Conservation (phyloP, 2,113 vertebrate species). For the Rhynchomys soricoides region DNA sequence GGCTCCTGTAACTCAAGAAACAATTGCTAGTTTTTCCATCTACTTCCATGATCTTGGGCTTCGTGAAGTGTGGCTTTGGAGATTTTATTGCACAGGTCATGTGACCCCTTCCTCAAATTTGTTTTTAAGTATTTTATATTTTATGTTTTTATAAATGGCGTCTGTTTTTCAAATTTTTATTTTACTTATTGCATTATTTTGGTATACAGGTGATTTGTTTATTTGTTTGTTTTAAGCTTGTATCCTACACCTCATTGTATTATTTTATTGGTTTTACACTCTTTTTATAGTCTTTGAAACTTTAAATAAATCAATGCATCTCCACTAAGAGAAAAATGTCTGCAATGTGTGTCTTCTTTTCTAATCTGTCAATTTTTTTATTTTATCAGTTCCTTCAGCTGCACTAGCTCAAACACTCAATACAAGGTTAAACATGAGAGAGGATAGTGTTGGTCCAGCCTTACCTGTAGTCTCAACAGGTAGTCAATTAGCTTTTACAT, state of each 20-base stretch:
- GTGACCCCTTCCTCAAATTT: not conserved
- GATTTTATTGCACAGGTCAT: not conserved
- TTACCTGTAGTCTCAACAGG: not conserved
- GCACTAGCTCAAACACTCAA: not conserved
- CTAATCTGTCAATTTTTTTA: not conserved
- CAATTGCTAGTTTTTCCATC: not conserved
- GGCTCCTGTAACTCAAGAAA: not conserved
- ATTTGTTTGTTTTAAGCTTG: not conserved
- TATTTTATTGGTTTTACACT: not conserved
- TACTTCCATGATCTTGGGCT: not conserved
- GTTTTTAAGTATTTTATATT: not conserved
- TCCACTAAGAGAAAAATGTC: not conserved
- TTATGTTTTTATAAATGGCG: not conserved
- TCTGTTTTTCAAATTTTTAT: not conserved
- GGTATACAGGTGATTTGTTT: not conserved
- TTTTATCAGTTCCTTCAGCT: not conserved
- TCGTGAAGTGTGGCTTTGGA: not conserved
- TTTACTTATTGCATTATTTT: not conserved
- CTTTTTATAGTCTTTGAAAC: not conserved
- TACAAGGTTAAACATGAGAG: not conserved
- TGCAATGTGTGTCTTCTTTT: not conserved
- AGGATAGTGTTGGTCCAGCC: not conserved
- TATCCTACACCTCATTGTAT: not conserved
- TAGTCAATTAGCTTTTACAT: not conserved
- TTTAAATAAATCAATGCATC: not conserved